A percentile compares a stretch with the other conserved stretches of the same genome.
These are phyloP conservation scores for Bombus difficillimus DNA, from an alignment of 1,140 invertebrate genomes.

Conservation along the genomic window DNA sequence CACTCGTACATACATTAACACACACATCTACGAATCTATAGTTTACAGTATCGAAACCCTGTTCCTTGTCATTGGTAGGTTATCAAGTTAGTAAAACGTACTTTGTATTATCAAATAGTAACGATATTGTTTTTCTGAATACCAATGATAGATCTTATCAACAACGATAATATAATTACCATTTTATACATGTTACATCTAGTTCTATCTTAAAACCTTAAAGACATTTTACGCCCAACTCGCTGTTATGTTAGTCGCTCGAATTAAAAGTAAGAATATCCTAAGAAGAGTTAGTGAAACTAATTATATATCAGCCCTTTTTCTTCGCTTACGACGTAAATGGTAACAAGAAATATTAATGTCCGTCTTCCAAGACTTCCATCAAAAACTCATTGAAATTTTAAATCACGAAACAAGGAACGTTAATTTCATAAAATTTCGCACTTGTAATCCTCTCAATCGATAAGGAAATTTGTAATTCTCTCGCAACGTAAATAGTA, in stretches of 20 bases:
- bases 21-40: conserved; percentile 19
- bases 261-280: background rate
- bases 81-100: background rate
- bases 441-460: background rate
- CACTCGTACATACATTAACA: conserved; percentile 23
- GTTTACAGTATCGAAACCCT: background rate
- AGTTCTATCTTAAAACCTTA: conserved; percentile 2
- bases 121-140: background rate
- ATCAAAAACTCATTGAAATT: background rate
- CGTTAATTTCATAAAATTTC: background rate
- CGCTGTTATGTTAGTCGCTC: background rate
- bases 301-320: background rate
- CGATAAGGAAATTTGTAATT: too few species aligned
- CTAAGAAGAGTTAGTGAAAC: background rate
- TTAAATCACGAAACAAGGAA: background rate
- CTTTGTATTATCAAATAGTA: background rate
- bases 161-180: background rate
- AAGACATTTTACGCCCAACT: background rate
- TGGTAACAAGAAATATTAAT: background rate
- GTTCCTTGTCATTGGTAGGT: conserved; percentile 24
- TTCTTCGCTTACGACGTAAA: background rate
- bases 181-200: background rate
- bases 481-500: too few species aligned
- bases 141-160: background rate
- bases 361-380: background rate